These are phyloP conservation scores for Phylloscopus trochilus DNA, from an alignment of 2,113 vertebrate species.

Conservation along the genomic window DNA sequence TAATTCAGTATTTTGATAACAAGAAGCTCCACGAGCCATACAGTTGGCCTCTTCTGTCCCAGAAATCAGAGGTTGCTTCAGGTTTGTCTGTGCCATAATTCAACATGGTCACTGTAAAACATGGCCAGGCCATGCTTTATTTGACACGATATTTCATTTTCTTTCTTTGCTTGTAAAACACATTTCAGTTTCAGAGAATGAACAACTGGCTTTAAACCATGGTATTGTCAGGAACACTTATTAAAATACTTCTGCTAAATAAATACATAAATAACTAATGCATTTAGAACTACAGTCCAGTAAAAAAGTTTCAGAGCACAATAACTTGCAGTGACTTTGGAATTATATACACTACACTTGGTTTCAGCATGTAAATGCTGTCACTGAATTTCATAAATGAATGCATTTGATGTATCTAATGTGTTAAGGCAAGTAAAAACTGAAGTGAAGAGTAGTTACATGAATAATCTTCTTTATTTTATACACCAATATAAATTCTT, in stretches of 20 bases:
- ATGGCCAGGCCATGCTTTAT: background rate
- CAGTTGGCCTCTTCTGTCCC: constrained; percentile 69
- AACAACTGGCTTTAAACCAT: background rate
- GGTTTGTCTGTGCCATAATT: background rate
- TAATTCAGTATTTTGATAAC: constrained; percentile 68
- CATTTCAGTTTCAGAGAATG: background rate
- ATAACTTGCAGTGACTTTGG: background rate
- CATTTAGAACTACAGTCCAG: background rate
- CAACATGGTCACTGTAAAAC: background rate
- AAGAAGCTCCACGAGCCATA: constrained; percentile 46
- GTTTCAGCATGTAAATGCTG: background rate
- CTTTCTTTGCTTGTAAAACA: background rate
- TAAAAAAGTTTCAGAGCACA: background rate
- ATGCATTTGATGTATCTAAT: background rate
- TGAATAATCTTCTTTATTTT: background rate
- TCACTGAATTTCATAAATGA: background rate
- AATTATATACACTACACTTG: background rate
- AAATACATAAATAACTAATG: background rate
- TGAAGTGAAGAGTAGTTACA: background rate
- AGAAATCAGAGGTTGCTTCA: background rate
- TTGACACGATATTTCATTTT: background rate
- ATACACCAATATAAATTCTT: background rate
- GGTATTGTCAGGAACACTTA: background rate
- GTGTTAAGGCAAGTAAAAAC: background rate
- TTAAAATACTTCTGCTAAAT: background rate